Evolutionary conservation across 2,888 invertebrate genomes (phyloP), one percentile per base, ranked within the genome.

Genomic region (Stenolophus ochropezus): DNA sequence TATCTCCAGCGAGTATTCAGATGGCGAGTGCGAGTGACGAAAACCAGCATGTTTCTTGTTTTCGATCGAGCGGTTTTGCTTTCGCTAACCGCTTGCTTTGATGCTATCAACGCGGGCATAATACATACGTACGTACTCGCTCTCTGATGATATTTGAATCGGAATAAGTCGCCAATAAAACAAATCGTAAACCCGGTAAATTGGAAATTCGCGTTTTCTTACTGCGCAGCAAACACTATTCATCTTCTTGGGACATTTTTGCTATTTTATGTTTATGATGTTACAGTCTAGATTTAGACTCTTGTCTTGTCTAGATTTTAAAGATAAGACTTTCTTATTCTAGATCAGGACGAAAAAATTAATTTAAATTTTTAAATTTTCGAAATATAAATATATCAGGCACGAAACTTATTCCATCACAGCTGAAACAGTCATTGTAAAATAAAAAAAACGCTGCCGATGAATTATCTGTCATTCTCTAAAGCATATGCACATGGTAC

Each of bases 111-210:
- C 76, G 27, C 27, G 20, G 23, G 21, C 49, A 73, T 73, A 49
- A 73, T 49, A 73, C 73, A 73, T 73, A 73, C 47, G 71, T 18
- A 71, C 65, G 21, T 69, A 69, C 69, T 18, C 51, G 25, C 51
- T 58, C 27, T 51, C 74, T 53, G 53, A 56, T 20, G 33, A 51
- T 23, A 58, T 51, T 75, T 33, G 53, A 53, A 51, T 56, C 76
- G 76, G 53, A 76, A 76, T 76, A 76, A 53, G 56, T 76, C 76
- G 58, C 56, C 56, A 76, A 76, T 76, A 76, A 76, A 76, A 76
- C 56, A 56, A 76, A 76, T 56, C 76, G 76, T 76, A 76, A 76
- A 76, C 20, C 74, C 21, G 56, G 56, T 76, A 53, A 76, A 76
- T 76, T 76, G 56, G 56, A 58, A 73, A 47, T 73, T 73, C 73